A percentile compares a stretch with the other conserved stretches of the same genome.
Conservation (phyloP, 2,888 invertebrate genomes). For the Melinaea menophilus region DNA sequence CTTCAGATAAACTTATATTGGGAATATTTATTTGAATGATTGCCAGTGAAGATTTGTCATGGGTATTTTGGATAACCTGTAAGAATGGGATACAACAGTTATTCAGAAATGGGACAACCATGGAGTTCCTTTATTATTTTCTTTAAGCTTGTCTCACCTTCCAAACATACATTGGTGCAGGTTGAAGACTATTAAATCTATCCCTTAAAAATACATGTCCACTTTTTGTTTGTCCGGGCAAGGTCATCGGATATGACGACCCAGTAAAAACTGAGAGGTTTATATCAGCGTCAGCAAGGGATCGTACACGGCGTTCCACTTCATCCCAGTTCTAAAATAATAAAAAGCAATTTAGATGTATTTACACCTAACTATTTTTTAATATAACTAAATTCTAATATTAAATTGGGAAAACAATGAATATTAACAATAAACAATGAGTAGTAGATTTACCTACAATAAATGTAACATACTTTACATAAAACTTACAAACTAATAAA, state of each 20-base stretch:
- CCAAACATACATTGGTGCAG: constrained; percentile 49
- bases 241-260: constrained; percentile 28
- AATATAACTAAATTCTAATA: no score
- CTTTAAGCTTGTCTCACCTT: constrained; percentile 42
- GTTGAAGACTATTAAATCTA: constrained; percentile 26
- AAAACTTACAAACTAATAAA: no score
- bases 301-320: constrained; percentile 45
- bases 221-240: constrained; percentile 14
- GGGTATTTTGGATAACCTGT: constrained; percentile 50
- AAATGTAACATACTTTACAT: no score
- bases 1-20: constrained; percentile 37
- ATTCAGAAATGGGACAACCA: no score
- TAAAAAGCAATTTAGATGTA: not conserved
- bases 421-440: no score
- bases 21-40: constrained; percentile 57
- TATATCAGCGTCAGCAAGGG: constrained; percentile 33
- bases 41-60: constrained; percentile 41
- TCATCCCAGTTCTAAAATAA: constrained; percentile 51
- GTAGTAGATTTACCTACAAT: no score
- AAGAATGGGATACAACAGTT: constrained; percentile 15
- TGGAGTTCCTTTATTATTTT: no score
- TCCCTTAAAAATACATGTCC: constrained; percentile 16
- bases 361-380: not conserved
- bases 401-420: no score
- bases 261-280: constrained; percentile 47